Evolutionary conservation across 2,113 vertebrate species (phyloP), one percentile per base, ranked within the genome.

Genomic region (Elephantulus edwardii): DNA sequence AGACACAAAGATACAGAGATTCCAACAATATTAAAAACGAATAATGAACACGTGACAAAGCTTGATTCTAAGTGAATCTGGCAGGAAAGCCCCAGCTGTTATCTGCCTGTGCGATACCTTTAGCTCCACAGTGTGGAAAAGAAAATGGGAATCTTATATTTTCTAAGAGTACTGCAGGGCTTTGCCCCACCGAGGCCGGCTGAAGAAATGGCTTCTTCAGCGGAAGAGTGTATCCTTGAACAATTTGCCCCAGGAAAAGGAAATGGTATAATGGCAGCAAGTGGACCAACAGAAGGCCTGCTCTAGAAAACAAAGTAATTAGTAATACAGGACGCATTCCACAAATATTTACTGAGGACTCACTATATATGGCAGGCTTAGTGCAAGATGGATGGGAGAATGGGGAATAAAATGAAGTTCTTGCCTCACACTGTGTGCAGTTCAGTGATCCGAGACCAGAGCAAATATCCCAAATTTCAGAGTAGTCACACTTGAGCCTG

Each of bases 251-350:
- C 60, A 84, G 74, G n/a, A 90, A 88, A 56, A 90, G 62, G 42
- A 88, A 93, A 76, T 62, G 46, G 48, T n/a, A 30, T 19, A 48
- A 66, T 4, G 77, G 48, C 64, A 74, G 19, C 22, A 28, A 50
- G 20, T 80, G n/a, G 64, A 85, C 86, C 66, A 72, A 90, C 19
- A 93, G 81, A 86, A 68, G 30, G 2, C 66, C 13, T 40, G 10
- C 30, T 86, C 56, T 83, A 46, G 28, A 83, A 89, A 90, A 94
- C 54, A 89, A 60, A 70, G 72, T 78, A 70, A 58, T 86, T 58
- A 77, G 48, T 35, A 86, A 71, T 3, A 82, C 17, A 54, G 50
- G 50, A 44, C n/a, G 87, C 30, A 71, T 38, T 71, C 72, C 56
- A 70, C 38, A 66, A 88, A 81, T 64, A 71, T 60, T 52, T 83